Percentiles rank a stretch among this genome's conserved stretches.
Evolutionary conservation across 1,140 invertebrate genomes (phyloP).

Genomic region (Diploscapter pachys): DNA sequence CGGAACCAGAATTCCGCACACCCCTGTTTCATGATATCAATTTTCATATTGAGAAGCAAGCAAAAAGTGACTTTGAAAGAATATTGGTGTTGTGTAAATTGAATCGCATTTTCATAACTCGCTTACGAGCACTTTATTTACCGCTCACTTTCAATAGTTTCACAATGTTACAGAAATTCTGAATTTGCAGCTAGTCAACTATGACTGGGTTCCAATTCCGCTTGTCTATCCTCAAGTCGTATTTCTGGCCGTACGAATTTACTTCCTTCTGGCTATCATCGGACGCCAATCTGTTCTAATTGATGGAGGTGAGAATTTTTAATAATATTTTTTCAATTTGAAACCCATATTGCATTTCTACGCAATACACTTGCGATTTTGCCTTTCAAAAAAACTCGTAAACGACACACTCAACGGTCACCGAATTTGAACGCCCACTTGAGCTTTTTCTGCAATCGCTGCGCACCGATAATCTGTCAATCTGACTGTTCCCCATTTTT

Average conservation of each 20-base stretch:
- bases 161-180: neutral
- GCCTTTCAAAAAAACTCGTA: neutral
- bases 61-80: neutral
- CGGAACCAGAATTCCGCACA: too few relatives aligned
- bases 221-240: constrained; percentile 61
- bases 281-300: constrained; percentile 41
- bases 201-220: constrained; percentile 65
- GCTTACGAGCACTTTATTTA: neutral
- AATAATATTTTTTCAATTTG: neutral
- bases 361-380: neutral
- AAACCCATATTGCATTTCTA: neutral
- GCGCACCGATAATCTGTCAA: too few relatives aligned
- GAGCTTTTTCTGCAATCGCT: too few relatives aligned
- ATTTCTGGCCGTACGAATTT: constrained; percentile 39
- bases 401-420: constrained; percentile 3
- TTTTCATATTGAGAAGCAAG: neutral
- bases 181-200: constrained; percentile 18
- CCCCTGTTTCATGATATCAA: too few relatives aligned
- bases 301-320: constrained; percentile 29
- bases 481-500: too few relatives aligned
- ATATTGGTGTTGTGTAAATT: neutral
- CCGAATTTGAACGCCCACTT: neutral
- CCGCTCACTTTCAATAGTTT: neutral
- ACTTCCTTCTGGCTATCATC: constrained; percentile 39
- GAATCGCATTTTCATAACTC: neutral